A percentile compares a stretch with the other conserved stretches of the same genome.
phyloP scores from a whole-genome alignment of 2,113 vertebrate species.

The Talpa occidentalis region DNA sequence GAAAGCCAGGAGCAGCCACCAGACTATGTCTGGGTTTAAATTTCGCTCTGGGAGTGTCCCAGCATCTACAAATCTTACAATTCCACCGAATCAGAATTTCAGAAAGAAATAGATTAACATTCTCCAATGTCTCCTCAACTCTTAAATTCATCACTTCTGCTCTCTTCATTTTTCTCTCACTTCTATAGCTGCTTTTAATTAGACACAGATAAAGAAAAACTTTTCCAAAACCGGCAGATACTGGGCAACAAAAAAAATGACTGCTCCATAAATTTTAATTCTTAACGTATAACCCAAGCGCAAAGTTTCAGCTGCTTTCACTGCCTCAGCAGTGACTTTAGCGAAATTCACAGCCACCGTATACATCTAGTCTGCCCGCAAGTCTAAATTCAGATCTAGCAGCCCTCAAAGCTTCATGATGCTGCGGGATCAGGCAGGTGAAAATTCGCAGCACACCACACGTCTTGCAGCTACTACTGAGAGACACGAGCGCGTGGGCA shows the following conservation, averaged over 20 bases:
- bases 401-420: not conserved
- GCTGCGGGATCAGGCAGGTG: not conserved
- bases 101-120: not conserved
- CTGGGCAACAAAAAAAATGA: not conserved
- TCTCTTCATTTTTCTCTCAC: not conserved
- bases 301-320: not conserved
- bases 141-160: not conserved
- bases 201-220: not conserved
- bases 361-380: not conserved
- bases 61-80: not conserved
- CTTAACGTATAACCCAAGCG: not conserved
- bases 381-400: not conserved
- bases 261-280: not conserved
- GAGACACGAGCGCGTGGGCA: not conserved
- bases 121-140: not conserved
- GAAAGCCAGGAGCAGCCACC: not conserved
- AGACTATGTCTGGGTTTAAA: not conserved
- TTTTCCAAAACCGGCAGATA: not conserved
- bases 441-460: not conserved
- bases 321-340: not conserved
- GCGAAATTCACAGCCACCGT: not conserved
- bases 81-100: constrained; percentile 26
- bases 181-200: not conserved
- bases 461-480: constrained; percentile 5
- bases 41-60: not conserved